Percentiles rank a stretch among this genome's conserved stretches.
Evolutionary conservation across 2,113 vertebrate genomes (phyloP).

Genomic region (Nicator chloris): DNA sequence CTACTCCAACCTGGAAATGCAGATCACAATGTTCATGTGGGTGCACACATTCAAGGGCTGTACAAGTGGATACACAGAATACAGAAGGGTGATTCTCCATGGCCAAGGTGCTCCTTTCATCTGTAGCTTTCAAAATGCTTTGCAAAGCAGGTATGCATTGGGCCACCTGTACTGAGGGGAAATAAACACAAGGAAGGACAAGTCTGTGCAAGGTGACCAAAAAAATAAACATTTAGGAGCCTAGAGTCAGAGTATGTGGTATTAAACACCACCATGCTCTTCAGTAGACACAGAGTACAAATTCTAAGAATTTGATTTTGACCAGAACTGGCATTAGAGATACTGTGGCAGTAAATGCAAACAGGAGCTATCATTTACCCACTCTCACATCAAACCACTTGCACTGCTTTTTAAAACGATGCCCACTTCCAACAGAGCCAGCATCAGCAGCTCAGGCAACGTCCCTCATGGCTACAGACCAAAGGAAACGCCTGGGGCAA

Average conservation of each 20-base stretch:
- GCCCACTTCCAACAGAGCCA: background rate
- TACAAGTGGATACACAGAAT: background rate
- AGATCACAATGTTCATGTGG: background rate
- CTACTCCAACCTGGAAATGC: background rate
- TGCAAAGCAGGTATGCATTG: background rate
- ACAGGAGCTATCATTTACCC: background rate
- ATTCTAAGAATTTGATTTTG: background rate
- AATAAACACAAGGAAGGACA: background rate
- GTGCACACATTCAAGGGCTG: background rate
- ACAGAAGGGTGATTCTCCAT: background rate
- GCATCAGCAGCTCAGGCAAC: accelerated
- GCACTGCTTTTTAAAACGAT: background rate
- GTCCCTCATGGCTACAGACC: background rate
- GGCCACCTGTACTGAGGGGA: background rate
- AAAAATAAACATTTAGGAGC: background rate
- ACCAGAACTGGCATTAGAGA: background rate
- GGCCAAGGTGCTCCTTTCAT: background rate
- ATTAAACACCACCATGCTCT: background rate
- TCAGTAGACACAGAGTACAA: background rate
- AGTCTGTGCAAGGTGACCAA: background rate
- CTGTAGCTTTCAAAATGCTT: background rate
- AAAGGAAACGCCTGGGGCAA: background rate
- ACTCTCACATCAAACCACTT: background rate
- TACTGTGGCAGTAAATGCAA: background rate
- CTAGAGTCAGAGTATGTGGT: background rate